phyloP scores from a whole-genome alignment of 2,888 invertebrate species.

The Choreutis nemorana region DNA sequence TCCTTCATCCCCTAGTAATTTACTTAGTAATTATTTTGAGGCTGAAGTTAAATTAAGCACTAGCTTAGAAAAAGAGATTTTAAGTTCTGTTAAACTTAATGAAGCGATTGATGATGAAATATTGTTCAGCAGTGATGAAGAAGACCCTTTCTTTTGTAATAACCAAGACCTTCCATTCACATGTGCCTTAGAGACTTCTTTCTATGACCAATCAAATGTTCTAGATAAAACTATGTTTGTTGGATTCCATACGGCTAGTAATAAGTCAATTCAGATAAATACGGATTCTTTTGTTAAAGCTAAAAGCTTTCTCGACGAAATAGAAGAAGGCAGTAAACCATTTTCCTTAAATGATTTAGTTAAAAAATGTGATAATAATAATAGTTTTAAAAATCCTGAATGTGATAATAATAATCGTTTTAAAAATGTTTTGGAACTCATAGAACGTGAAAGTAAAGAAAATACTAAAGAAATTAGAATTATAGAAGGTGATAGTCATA shows the following conservation, averaged over 20 bases:
- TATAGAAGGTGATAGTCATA: too few species aligned
- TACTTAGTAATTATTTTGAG: too few species aligned
- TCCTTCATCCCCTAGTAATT: too few species aligned
- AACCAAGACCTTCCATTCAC: slow-evolving; percentile 36
- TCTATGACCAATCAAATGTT: slow-evolving; percentile 24
- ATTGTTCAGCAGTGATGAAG: slow-evolving; percentile 52
- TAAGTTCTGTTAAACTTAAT: too few species aligned
- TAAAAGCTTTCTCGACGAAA: slow-evolving; percentile 26
- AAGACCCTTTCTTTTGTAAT: slow-evolving; percentile 22
- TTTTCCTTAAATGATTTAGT: slow-evolving; percentile 6
- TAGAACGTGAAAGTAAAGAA: too few species aligned
- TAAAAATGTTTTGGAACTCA: slow-evolving; percentile 8
- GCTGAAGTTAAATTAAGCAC: too few species aligned
- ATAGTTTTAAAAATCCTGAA: background rate
- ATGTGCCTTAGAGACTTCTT: slow-evolving; percentile 36
- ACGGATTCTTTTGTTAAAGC: slow-evolving; percentile 38
- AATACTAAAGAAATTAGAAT: slow-evolving; percentile 9
- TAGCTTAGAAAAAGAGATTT: too few species aligned
- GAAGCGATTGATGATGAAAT: slow-evolving; percentile 33
- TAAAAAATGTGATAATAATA: slow-evolving; percentile 6
- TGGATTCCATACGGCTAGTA: slow-evolving; percentile 50
- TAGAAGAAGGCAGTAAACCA: slow-evolving; percentile 10
- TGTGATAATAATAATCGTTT: slow-evolving; percentile 1
- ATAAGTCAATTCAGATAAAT: slow-evolving; percentile 40
- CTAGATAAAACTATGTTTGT: slow-evolving; percentile 44